Conservation (phyloP, 2,888 invertebrate species). For the Drosophila melanosoma region DNA sequence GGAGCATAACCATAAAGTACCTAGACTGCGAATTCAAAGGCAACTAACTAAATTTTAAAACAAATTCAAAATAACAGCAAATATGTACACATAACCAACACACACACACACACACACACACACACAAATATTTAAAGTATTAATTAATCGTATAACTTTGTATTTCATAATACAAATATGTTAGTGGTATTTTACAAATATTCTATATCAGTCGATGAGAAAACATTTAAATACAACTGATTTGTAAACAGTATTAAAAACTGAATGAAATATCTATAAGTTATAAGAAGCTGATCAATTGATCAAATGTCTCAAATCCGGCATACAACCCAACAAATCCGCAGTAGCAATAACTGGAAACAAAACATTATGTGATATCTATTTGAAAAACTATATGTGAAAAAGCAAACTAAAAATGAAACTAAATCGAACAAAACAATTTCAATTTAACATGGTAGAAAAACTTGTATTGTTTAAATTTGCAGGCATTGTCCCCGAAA, state of each 20-base stretch:
- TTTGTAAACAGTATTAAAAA: conserved; percentile 25
- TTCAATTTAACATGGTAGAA: conserved; percentile 16
- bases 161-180: conserved; percentile 29
- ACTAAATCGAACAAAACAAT: conserved; percentile 33
- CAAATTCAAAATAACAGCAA: conserved; percentile 24
- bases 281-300: conserved; percentile 14
- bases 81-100: conserved; percentile 12
- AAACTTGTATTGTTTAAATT: conserved; percentile 29
- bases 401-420: conserved; percentile 39
- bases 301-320: conserved; percentile 25
- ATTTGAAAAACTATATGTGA: conserved; percentile 74
- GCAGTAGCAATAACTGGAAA: conserved; percentile 59
- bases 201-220: conserved; percentile 26
- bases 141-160: conserved; percentile 31
- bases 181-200: conserved; percentile 27
- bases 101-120: conserved; percentile 21
- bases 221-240: conserved; percentile 41
- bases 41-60: conserved; percentile 51
- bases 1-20: conserved; percentile 59
- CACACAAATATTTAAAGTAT: conserved; percentile 23
- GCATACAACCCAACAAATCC: conserved; percentile 49
- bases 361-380: conserved; percentile 73
- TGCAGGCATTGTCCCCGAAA: conserved; percentile 5
- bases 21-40: conserved; percentile 46
- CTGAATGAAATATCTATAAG: conserved; percentile 9